Percentiles rank a stretch among this genome's conserved stretches.
phyloP scores from a whole-genome alignment of 2,888 invertebrate species.

The Liodrosophila aerea region DNA sequence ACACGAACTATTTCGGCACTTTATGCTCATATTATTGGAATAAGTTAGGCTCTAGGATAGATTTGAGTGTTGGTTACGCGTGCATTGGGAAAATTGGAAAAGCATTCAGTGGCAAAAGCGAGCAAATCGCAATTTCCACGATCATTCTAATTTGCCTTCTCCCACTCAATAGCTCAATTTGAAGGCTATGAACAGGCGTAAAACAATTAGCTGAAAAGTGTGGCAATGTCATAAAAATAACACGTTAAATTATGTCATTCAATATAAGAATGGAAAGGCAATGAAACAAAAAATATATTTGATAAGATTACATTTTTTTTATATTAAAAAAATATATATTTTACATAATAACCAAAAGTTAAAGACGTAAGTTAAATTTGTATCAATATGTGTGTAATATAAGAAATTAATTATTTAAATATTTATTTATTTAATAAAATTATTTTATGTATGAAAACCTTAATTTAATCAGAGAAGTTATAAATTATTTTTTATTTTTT shows the following conservation, averaged over 20 bases:
- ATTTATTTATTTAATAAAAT: no score
- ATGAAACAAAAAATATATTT: no score
- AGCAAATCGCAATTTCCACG: constrained; percentile 71
- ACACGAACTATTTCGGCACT: constrained; percentile 51
- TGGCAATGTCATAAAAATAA: neutral
- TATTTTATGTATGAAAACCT: no score
- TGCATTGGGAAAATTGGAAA: constrained; percentile 33
- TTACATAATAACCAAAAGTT: no score
- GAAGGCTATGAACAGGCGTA: constrained; percentile 27
- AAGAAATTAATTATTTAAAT: no score
- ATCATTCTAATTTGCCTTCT: constrained; percentile 49
- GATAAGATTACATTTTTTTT: neutral
- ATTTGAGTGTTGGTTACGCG: constrained; percentile 52
- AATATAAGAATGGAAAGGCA: neutral
- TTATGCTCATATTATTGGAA: constrained; percentile 48
- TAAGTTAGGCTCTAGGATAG: constrained; percentile 24
- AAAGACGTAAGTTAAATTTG: no score
- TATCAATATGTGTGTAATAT: no score
- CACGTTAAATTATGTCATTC: neutral
- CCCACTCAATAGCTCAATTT: constrained; percentile 53
- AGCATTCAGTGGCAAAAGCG: constrained; percentile 41
- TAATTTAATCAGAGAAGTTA: no score
- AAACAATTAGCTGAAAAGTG: neutral
- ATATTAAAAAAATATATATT: neutral
- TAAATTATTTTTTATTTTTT: no score